Conservation (phyloP, 2,797 vertebrate genomes). For the Malurus leucopterus region DNA sequence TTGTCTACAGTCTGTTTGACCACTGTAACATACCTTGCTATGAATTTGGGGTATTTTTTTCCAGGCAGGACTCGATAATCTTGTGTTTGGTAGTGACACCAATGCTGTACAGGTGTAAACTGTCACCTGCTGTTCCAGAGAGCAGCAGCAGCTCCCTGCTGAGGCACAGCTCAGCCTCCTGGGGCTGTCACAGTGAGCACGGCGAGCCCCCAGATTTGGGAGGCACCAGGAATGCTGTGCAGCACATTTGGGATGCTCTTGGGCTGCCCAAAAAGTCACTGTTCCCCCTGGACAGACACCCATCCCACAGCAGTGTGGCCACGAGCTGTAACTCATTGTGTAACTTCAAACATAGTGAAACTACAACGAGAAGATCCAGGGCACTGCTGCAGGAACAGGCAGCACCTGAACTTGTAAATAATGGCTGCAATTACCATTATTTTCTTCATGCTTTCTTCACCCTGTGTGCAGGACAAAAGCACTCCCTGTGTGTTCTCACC, state of each 20-base stretch:
- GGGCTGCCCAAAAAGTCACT: background rate
- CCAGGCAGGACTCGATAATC: background rate
- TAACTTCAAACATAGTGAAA: background rate
- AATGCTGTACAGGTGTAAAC: background rate
- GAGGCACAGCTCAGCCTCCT: background rate
- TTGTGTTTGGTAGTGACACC: background rate
- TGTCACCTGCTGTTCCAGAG: background rate
- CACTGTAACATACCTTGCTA: background rate
- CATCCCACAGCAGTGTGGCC: background rate
- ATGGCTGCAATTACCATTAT: background rate
- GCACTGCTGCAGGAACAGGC: background rate
- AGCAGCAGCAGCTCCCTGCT: background rate
- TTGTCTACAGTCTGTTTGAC: background rate
- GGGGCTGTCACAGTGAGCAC: background rate
- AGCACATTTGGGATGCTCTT: background rate
- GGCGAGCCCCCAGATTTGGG: accelerated
- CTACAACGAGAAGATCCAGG: background rate
- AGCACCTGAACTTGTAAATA: background rate
- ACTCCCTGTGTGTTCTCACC: background rate
- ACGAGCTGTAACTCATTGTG: no score
- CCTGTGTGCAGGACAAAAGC: background rate
- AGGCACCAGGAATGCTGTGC: background rate
- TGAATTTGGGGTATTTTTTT: background rate
- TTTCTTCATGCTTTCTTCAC: background rate
- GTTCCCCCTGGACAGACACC: background rate